Conservation (phyloP, 2,113 vertebrate genomes). For the Tichodroma muraria region DNA sequence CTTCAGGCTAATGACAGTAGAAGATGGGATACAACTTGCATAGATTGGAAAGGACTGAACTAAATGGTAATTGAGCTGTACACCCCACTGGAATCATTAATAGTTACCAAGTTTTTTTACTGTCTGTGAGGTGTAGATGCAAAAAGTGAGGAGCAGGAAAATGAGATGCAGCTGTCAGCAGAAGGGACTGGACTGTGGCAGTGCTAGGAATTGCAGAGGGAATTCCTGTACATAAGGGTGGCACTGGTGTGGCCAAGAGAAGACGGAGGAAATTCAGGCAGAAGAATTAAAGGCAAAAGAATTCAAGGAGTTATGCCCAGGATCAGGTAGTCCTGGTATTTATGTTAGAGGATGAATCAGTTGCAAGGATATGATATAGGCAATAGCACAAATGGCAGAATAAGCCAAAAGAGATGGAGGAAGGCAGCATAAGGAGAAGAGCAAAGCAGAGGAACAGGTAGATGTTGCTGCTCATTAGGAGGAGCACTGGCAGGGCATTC, state of each 20-base stretch:
- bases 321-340: neutral
- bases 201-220: neutral
- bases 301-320: neutral
- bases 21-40: neutral
- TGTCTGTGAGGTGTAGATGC: neutral
- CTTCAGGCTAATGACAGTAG: neutral
- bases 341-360: neutral
- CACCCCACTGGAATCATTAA: neutral
- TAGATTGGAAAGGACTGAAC: neutral
- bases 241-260: neutral
- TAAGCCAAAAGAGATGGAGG: neutral
- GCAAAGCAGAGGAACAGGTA: neutral
- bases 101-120: neutral
- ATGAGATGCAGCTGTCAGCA: neutral
- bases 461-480: neutral
- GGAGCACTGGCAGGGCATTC: neutral
- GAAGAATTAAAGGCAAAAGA: neutral
- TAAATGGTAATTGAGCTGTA: neutral
- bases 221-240: neutral
- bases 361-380: neutral
- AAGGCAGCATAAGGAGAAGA: neutral
- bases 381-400: neutral
- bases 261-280: neutral
- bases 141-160: neutral
- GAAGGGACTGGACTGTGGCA: neutral